Base-by-base conservation (phyloP, 2,113 vertebrate genomes). In the Platysternon megacephalum region DNA sequence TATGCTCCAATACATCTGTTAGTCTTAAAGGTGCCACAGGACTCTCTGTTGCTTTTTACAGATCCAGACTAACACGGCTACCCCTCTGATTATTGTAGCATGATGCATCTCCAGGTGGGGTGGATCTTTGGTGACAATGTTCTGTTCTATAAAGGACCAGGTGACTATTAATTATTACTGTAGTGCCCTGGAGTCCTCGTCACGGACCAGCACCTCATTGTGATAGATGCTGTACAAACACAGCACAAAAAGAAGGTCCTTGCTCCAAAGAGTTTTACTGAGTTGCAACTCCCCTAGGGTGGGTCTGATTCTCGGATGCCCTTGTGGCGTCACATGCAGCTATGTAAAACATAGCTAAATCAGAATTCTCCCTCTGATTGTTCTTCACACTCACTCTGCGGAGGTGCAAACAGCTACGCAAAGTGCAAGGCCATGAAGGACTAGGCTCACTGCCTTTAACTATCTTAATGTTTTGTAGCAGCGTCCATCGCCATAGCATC, bases 121-220 rank as follows among this genome's bases (percentile, higher is more conserved):
- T 0, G 3, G 26, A 8, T 35, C 29, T 87, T 87, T 94, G 78
- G 46, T 53, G 76, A 10, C 24, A 17, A 2, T 24, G 0, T 26
- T 88, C 42, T 19, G 0, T 19, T 48, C 44, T 9, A 1, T 0
- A 26, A 84, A 95, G 85, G 68, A 93, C 72, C 24, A 28, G 80
- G 12, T 13, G n/a, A 1, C 5, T 8, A 17, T 78, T 1, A 1
- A 8, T 65, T 56, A 19, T 2, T 56, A 0, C 51, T 0, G 2
- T 8, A 58, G 53, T 82, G 72, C 93, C 76, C 72, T 5, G 58
- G 5, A 82, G 58, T 80, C 84, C 78, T 22, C 4, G 1, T 88
- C 74, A n/a, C 2, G 9, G n/a, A 72, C 7, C 35, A 72, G 65
- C n/a, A 44, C 21, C 22, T 46, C 22, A 12, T 28, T 46, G 7